phyloP scores from a whole-genome alignment of 2,113 vertebrate species.

The Chlamydotis undulata region DNA sequence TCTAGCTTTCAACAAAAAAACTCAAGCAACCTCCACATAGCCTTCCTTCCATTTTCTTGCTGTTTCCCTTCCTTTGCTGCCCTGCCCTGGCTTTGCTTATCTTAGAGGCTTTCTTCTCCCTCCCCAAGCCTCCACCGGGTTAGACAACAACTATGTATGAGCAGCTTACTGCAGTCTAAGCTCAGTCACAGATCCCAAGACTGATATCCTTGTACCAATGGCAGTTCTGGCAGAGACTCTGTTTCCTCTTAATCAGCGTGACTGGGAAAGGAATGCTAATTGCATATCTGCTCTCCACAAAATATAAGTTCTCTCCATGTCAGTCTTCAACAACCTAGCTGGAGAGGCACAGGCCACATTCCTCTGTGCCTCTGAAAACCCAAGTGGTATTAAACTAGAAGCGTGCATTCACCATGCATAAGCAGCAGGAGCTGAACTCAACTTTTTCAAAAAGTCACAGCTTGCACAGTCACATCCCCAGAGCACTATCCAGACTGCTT shows the following conservation, averaged over 20 bases:
- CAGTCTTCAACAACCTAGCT: not conserved
- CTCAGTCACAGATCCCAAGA: not conserved
- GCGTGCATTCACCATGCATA: not conserved
- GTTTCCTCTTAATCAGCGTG: not conserved
- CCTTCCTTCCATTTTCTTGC: not conserved
- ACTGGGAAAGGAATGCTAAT: not conserved
- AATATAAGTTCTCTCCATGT: not conserved
- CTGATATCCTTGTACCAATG: not conserved
- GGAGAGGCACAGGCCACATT: not conserved
- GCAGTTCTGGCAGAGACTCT: not conserved
- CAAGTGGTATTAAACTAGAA: not conserved
- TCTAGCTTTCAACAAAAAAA: not conserved
- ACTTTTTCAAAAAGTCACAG: not conserved
- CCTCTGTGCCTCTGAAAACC: not conserved
- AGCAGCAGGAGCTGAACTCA: not conserved
- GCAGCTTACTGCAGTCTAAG: not conserved
- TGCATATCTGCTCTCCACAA: not conserved
- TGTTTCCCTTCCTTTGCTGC: not conserved
- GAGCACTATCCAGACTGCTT: not conserved
- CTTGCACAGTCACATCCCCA: not conserved
- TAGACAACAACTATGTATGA: rapidly evolving
- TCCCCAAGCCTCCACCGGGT: not conserved
- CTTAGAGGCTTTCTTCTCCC: not conserved
- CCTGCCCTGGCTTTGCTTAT: not conserved
- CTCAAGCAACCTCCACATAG: not conserved